Percentiles rank a stretch among this genome's conserved stretches.
Conservation (phyloP, 2,113 vertebrate species). For the Cryptomyrus ogoouensis region DNA sequence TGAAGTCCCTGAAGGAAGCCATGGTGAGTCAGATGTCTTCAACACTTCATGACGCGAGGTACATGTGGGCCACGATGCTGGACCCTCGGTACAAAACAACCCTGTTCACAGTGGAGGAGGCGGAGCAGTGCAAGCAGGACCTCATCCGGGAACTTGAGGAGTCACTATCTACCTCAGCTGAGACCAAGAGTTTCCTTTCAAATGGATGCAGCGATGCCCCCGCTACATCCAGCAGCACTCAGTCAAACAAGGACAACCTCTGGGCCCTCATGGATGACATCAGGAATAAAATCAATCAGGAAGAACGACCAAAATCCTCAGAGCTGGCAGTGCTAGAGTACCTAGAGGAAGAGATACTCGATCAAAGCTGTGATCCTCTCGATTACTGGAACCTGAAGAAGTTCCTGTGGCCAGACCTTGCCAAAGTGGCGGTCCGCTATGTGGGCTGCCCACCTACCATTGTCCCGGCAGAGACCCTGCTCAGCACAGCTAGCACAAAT, state of each 20-base stretch:
- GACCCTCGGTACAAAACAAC: conserved; percentile 94
- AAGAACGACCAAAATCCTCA: conserved; percentile 72
- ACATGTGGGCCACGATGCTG: conserved; percentile 87
- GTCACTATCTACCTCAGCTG: conserved; percentile 78
- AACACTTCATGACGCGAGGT: conserved; percentile 78
- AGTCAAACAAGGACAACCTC: conserved; percentile 69
- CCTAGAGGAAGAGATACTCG: conserved; percentile 91
- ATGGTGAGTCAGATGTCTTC: conserved; percentile 83
- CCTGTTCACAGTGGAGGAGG: conserved; percentile 89
- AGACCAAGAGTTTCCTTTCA: conserved; percentile 57
- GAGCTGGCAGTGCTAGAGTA: conserved; percentile 87
- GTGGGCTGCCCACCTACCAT: conserved; percentile 90
- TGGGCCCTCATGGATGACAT: conserved; percentile 88
- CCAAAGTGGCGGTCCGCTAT: conserved; percentile 85
- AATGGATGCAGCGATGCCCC: conserved; percentile 68
- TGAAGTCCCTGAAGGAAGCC: conserved; percentile 84
- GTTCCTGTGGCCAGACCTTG: conserved; percentile 84
- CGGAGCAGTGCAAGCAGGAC: conserved; percentile 84
- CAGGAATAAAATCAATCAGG: conserved; percentile 70
- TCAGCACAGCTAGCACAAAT: conserved; percentile 81
- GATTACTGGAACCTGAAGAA: conserved; percentile 96
- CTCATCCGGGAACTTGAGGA: conserved; percentile 85
- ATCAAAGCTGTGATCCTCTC: conserved; percentile 92
- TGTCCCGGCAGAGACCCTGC: conserved; percentile 84
- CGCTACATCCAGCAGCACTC: conserved; percentile 51